Base-by-base conservation (phyloP, 2,113 vertebrate species). In the Montifringilla adamsi region DNA sequence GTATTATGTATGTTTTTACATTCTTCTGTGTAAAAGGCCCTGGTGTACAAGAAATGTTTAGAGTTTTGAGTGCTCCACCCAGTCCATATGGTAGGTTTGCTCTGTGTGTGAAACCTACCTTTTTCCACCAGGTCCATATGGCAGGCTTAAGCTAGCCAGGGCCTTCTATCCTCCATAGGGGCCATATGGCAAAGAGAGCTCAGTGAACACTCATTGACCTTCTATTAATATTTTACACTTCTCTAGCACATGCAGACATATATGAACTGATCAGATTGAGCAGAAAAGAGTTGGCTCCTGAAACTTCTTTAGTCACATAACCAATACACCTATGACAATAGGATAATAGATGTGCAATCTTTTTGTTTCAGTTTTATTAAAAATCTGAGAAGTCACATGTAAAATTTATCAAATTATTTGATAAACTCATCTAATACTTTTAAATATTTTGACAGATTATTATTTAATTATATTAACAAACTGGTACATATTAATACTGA, bases 101-200 rank as follows among this genome's bases (percentile, higher is more conserved):
- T 97, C 90, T 96, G 94, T 86, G 95, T 97, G 95, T 96, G 97
- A 98, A 95, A 97, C 94, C 96, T 93, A 97, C 94, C 96, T 98
- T 97, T 96, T 96, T 98, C 97, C 91, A 97, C 95, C 97, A 97
- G 97, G 95, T 97, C 98, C 98, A 98, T 98, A 98, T 98, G 98
- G 97, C 97, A 94, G 78, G 91, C 91, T 96, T 95, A 96, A 97
- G 95, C 96, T 96, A 97, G 97, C 95, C 97, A 97, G 97, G 94
- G 95, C 94, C 91, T 95, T 97, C 97, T 97, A 97, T 97, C 97
- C 94, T 97, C 96, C 95, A 97, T 94, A 97, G 96, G 96, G 96
- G 97, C 98, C 98, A 98, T 98, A 98, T 98, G 98, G 97, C 97
- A 97, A 93, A 78, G 83, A 93, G 63, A 94, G 93, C 85, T 97